Base-by-base conservation (phyloP, 1,140 invertebrate species). In the Drosophila quadrilineata region DNA sequence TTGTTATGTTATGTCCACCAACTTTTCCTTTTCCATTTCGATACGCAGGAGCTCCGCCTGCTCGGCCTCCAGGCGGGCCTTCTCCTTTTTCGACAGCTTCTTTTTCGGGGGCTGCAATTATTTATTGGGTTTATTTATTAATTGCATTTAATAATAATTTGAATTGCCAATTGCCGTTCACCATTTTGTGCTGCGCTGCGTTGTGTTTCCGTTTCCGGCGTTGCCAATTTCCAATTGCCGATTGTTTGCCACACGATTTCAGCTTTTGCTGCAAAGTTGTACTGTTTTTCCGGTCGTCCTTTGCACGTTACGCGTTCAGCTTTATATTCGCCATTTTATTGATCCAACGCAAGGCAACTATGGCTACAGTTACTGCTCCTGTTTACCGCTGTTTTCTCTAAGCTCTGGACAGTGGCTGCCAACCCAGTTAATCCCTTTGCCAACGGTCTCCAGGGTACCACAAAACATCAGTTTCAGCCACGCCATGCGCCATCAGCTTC, bases 31-130 rank as follows among this genome's bases (percentile, higher is more conserved):
- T 59, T 91, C 90, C 72, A 89, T 80, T 70, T 90, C 90, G 6
- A 90, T 75, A 12, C 88, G 88, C 22, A 89, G 41, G 28, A 90
- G 59, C 56, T 91, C 90, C 0, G 88, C 89, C 65, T 88, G 79
- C 62, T 91, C 90, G 9, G 89, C 87, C 69, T 90, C 88, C 21
- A 91, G 68, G 3, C 88, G 86, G 0, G 88, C 89, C 53, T 90
- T 90, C 49, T 91, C 90, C 69, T 91, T 91, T 58, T 91, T 91
- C 2, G 87, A 88, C 4, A 89, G 68, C 67, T 91, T 91, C 75
- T 91, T 88, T 53, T 86, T 90, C n/a, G 77, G 88, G 16, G 77
- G 80, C 87, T 89, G 57, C 40, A 58, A 59, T 31, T 16, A 41
- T n/a, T n/a, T n/a, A 59, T 66, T 41, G 45, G 2, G 9, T 62